Base-by-base conservation (phyloP, 2,888 invertebrate species). In the Ceratothoa steindachneri region DNA sequence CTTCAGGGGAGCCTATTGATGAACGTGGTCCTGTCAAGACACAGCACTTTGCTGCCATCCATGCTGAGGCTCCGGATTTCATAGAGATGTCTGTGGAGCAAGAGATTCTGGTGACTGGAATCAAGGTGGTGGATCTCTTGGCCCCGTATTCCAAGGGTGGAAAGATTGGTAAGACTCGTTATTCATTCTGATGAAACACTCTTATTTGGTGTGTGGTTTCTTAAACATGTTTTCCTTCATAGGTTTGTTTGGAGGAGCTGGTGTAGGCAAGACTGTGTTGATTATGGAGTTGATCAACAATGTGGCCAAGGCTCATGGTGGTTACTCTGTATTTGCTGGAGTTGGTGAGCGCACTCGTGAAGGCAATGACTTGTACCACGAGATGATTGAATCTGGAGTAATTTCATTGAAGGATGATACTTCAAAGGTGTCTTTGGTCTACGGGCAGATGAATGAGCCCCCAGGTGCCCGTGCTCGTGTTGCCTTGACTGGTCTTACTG, bases 371-470 rank as follows among this genome's bases (percentile, higher is more conserved):
- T 77, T 83, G 30, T 83, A 82, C 74, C 81, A 82, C 60, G 83
- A 83, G 76, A 82, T 83, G 82, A 82, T 81, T 67, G 81, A 81
- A 67, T 77, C 81, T 28, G 81, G 81, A 53, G 82, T 83, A 30
- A 80, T 83, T 51, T 79, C 80, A 7, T 75, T 81, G 30, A 80
- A 81, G 72, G 81, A 81, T 71, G 81, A 81, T 70, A 80, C 75
- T 66, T 81, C 81, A 60, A 81, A 81, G 80, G 80, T 80, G 31
- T 81, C 83, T n/a, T 76, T 83, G 66, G 82, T 83, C 74, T 83
- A 82, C 78, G 83, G 83, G 31, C 83, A 83, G 77, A 83, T 83
- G 83, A 83, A 83, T 74, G 83, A 83, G 74, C 82, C 83, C 30
- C 83, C 83, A 41, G 83, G 83, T 60, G 81, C 81, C 60, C 82